Conservation (phyloP, 2,797 vertebrate genomes). For the Saguinus oedipus region DNA sequence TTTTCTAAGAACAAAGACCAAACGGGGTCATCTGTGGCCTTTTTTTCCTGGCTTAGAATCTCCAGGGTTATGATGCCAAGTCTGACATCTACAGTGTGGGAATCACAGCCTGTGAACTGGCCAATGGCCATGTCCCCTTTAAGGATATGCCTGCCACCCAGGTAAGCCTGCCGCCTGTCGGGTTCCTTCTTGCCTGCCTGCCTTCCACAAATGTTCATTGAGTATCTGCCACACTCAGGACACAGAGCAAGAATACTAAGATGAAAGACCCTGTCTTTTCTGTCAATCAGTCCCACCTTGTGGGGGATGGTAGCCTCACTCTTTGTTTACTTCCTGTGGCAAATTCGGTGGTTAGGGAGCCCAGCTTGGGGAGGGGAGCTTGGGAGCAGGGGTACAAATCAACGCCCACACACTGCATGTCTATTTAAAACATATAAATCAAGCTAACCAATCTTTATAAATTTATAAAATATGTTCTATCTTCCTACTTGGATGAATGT, state of each 20-base stretch:
- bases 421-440: background rate
- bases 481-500: background rate
- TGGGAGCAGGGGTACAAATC: background rate
- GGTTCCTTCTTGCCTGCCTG: background rate
- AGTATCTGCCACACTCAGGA: background rate
- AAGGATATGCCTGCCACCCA: conserved; percentile 99
- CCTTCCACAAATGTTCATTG: background rate
- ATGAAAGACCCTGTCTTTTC: background rate
- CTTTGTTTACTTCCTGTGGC: background rate
- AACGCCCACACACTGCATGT: background rate
- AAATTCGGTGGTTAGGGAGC: background rate
- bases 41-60: conserved; percentile 87
- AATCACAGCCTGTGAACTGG: conserved; percentile 97
- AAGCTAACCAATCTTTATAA: background rate
- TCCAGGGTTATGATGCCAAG: conserved; percentile 96
- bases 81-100: conserved; percentile 99
- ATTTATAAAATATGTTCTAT: background rate
- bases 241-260: background rate
- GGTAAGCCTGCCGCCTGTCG: conserved; percentile 81
- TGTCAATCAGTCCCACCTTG: background rate
- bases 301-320: background rate
- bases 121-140: conserved; percentile 98
- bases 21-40: conserved; percentile 51
- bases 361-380: background rate
- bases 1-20: conserved; percentile 35